These are phyloP conservation scores for Synaphobranchus kaupii DNA, from an alignment of 2,797 vertebrate genomes.

Conservation along the genomic window DNA sequence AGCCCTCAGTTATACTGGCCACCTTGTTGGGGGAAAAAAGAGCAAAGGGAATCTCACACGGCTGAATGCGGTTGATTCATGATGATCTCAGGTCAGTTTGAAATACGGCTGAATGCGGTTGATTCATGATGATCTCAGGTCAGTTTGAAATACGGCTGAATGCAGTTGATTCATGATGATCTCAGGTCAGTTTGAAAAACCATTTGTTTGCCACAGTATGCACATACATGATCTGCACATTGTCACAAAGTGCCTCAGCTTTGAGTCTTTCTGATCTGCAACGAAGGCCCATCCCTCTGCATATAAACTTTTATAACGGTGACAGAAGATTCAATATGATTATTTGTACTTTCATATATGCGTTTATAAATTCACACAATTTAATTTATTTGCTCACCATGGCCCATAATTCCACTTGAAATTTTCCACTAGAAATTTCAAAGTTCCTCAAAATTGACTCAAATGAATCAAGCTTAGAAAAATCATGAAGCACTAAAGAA, in stretches of 20 bases:
- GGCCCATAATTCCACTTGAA: not conserved
- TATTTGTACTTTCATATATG: constrained; percentile 42
- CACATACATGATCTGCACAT: constrained; percentile 66
- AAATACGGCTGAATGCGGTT: constrained; percentile 51
- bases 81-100: constrained; percentile 74
- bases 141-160: constrained; percentile 57
- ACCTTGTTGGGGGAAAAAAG: constrained; percentile 28
- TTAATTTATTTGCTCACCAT: not conserved
- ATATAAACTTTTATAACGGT: constrained; percentile 44
- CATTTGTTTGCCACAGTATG: constrained; percentile 63
- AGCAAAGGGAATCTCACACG: constrained; percentile 47
- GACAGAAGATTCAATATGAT: constrained; percentile 51
- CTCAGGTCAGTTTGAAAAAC: constrained; percentile 71
- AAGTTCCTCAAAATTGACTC: constrained; percentile 10
- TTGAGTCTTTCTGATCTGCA: constrained; percentile 53
- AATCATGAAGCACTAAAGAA: not conserved
- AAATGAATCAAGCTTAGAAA: not conserved
- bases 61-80: constrained; percentile 56
- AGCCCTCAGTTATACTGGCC: constrained; percentile 60
- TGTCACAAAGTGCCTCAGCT: constrained; percentile 79
- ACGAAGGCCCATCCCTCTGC: constrained; percentile 52
- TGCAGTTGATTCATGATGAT: constrained; percentile 62
- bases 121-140: constrained; percentile 74
- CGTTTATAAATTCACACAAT: constrained; percentile 30
- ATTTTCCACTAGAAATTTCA: not conserved